A percentile compares a stretch with the other conserved stretches of the same genome.
Conservation (phyloP, 2,888 invertebrate species). For the Hofmannophila pseudospretella region DNA sequence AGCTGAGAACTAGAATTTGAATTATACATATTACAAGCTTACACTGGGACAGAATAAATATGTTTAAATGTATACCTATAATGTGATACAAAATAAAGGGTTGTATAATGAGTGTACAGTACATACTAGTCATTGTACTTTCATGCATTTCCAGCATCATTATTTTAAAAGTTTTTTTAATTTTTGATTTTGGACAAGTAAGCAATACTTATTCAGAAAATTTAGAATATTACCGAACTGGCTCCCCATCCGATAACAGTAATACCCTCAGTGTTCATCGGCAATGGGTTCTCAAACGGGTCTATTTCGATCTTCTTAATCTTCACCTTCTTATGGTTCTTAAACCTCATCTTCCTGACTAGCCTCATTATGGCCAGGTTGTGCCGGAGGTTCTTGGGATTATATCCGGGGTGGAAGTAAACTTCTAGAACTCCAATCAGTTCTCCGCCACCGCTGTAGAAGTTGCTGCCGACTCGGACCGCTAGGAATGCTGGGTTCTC, state of each 20-base stretch:
- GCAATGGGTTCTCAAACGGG: slow-evolving; percentile 22
- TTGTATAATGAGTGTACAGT: too few species aligned
- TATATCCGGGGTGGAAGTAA: slow-evolving; percentile 53
- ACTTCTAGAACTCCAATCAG: slow-evolving; percentile 44
- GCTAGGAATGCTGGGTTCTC: slow-evolving; percentile 59
- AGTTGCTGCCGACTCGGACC: slow-evolving; percentile 53
- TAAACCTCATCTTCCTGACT: slow-evolving; percentile 27
- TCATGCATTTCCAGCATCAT: too few species aligned
- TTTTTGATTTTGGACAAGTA: too few species aligned
- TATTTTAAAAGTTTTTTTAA: too few species aligned
- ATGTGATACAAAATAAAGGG: too few species aligned
- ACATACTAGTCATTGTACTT: too few species aligned
- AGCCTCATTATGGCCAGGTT: slow-evolving; percentile 53
- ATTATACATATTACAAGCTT: too few species aligned
- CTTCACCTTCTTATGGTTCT: slow-evolving; percentile 16
- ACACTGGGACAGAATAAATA: too few species aligned
- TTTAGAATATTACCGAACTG: slow-evolving; percentile 33
- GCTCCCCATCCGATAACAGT: slow-evolving; percentile 61
- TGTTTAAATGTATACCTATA: too few species aligned
- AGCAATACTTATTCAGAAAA: too few species aligned
- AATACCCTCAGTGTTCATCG: slow-evolving; percentile 37
- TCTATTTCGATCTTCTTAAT: slow-evolving; percentile 53
- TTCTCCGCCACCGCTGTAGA: slow-evolving; percentile 45
- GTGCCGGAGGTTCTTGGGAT: slow-evolving; percentile 43
- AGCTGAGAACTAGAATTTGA: too few species aligned